Percentiles rank a stretch among this genome's conserved stretches.
Evolutionary conservation across 1,140 invertebrate species (phyloP).

Genomic region (Drepana arcuata): DNA sequence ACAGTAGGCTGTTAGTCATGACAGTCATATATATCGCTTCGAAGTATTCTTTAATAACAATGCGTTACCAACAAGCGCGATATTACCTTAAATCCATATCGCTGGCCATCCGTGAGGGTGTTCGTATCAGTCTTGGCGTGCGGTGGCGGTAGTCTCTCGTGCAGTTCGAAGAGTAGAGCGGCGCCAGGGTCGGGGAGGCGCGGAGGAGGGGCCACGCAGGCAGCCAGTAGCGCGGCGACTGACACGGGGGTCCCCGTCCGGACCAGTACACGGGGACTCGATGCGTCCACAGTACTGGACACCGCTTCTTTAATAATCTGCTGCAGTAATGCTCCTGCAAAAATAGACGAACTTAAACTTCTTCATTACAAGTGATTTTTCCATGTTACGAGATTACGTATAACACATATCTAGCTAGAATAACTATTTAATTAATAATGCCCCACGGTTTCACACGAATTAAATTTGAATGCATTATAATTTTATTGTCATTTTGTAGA

Average conservation of each 20-base stretch:
- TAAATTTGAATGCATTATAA: constrained; percentile 3
- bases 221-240: constrained; percentile 55
- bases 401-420: no score
- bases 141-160: constrained; percentile 40
- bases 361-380: no score
- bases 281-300: constrained; percentile 22
- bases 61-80: no score
- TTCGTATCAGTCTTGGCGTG: constrained; percentile 32
- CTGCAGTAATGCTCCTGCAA: constrained; percentile 54
- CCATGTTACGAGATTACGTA: no score
- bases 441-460: not conserved
- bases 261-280: constrained; percentile 38
- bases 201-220: constrained; percentile 50
- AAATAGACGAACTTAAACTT: no score
- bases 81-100: constrained; percentile 62
- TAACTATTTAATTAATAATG: no score
- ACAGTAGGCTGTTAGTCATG: no score
- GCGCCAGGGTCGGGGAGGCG: constrained; percentile 58
- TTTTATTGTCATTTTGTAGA: no score
- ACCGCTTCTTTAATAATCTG: constrained; percentile 59
- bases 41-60: no score
- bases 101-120: constrained; percentile 27
- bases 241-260: constrained; percentile 58
- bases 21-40: no score
- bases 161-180: constrained; percentile 58